phyloP scores from a whole-genome alignment of 2,113 vertebrate genomes.

The Triplophysa tibetana region DNA sequence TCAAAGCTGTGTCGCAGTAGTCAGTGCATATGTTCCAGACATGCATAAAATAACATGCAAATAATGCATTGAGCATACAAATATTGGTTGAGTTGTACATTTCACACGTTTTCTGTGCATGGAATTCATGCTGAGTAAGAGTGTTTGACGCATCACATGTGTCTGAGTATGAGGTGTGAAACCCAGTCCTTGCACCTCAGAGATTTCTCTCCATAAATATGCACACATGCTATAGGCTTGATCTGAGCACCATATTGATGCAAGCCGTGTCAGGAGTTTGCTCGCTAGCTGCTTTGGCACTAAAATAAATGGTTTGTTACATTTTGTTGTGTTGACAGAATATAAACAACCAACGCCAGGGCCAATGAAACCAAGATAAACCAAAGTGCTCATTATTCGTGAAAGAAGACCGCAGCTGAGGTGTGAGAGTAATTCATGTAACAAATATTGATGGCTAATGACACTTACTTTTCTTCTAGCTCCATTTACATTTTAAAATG shows the following conservation, averaged over 20 bases:
- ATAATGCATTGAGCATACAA: no score
- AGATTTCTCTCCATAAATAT: conserved; percentile 36
- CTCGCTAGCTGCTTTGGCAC: conserved; percentile 15
- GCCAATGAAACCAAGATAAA: conserved; percentile 41
- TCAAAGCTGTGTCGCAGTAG: no score
- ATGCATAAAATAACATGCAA: no score
- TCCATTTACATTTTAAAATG: conserved; percentile 52
- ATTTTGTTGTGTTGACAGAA: conserved; percentile 51
- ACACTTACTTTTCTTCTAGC: conserved; percentile 56
- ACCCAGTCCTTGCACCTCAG: not conserved
- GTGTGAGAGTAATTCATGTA: conserved; percentile 46
- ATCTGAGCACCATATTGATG: conserved; percentile 11
- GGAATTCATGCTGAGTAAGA: not conserved
- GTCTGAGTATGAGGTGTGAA: conserved; percentile 12
- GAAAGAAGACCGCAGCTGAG: conserved; percentile 26
- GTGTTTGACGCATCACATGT: conserved; percentile 8
- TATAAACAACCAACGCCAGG: conserved; percentile 48
- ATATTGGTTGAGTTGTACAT: no score
- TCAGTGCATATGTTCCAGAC: no score
- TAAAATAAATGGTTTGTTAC: conserved; percentile 51
- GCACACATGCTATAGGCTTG: conserved; percentile 4
- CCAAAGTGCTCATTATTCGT: conserved; percentile 64
- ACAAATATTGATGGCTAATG: conserved; percentile 49
- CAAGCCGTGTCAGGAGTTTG: conserved; percentile 28
- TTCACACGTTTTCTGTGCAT: no score